Evolutionary conservation across 2,113 vertebrate genomes (phyloP), one percentile per base, ranked within the genome.

Genomic region (Melanerpes aurifrons): DNA sequence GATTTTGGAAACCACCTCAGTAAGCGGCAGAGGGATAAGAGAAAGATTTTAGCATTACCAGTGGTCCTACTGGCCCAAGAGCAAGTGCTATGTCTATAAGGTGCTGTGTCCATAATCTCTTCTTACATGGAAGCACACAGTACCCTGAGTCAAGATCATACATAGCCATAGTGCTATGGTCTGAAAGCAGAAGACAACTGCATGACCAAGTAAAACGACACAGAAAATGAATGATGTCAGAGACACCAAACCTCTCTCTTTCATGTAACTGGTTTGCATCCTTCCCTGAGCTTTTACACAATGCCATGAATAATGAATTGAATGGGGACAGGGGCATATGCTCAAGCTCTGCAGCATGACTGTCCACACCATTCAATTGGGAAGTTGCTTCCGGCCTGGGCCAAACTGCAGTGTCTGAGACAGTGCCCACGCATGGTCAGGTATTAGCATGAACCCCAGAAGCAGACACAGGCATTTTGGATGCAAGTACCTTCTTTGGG

Each of bases 1-100:
- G 59, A 66, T 83, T 97, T 96, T 91, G 87, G 83, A 96, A 92
- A 96, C 58, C 67, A 73, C 56, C 59, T 47, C 22, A 53, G 22
- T 53, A 53, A 53, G 22, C 12, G 19, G 19, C 28, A 61, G 37
- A 71, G 50, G 22, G 18, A 25, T 50, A 47, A 70, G 8, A 25
- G 19, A 48, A 61, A 77, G 26, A 61, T n/a, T 21, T 37, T 32
- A 47, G 31, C 12, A 31, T 32, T 71, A 25, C 29, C 15, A 59
- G 32, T 14, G 53, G 63, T 59, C 32, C 45, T 64, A 16, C 11
- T 75, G 22, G 21, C 35, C 43, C 43, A 53, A 71, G 18, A 76
- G 10, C 1, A 6, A 64, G 12, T 21, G 12, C 35, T 64, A 8
- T 40, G 22, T 20, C 50, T 6, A 53, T 53, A 24, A 24, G 12